Evolutionary conservation across 2,888 invertebrate species (phyloP), one percentile per base, ranked within the genome.

Genomic region (Tridacna crocea): DNA sequence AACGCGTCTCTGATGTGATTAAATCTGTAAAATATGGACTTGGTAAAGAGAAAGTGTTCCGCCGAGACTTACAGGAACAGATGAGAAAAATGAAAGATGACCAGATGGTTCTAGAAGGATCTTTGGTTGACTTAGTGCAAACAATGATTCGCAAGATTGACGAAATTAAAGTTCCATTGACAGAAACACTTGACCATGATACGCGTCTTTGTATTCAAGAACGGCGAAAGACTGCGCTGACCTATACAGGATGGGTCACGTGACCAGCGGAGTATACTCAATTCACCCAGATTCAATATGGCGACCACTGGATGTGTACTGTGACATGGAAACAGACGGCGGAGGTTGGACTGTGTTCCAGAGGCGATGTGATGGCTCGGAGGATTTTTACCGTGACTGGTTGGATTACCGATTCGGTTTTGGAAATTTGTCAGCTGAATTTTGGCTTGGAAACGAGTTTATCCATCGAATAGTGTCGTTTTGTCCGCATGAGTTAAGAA

Each of bases 311-410:
- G 48, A 75, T 22, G 79, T 83, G 15, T 83, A 72, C 47, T 80
- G 82, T 70, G 82, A 82, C 36, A 66, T 68, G 70, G 72, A 78
- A 24, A 82, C 78, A 22, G 72, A 83, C 58, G 88, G 82, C 1
- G 87, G 86, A 0, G 88, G 88, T 1, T 88, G 88, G 88, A 86
- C 80, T 19, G 86, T 88, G 12, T 82, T 85, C 55, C 85, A 82
- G 63, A 61, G 85, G 24, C 77, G 82, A 4, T 22, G 58, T 46
- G 80, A 85, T 27, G 82, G 82, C 3, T 60, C 78, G 3, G 82
- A 79, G 27, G 55, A 82, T 24, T 85, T 85, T 27, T 65, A 75
- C 60, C 58, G 84, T 19, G 58, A 36, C 0, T 84, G 84, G 84
- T 19, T 72, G 6, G 75, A 82, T 27, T 84, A 84, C 48, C 47